These are phyloP conservation scores for Cladopsammia gracilis DNA, from an alignment of 64 coral and sea anemone genomes.

Conservation along the genomic window DNA sequence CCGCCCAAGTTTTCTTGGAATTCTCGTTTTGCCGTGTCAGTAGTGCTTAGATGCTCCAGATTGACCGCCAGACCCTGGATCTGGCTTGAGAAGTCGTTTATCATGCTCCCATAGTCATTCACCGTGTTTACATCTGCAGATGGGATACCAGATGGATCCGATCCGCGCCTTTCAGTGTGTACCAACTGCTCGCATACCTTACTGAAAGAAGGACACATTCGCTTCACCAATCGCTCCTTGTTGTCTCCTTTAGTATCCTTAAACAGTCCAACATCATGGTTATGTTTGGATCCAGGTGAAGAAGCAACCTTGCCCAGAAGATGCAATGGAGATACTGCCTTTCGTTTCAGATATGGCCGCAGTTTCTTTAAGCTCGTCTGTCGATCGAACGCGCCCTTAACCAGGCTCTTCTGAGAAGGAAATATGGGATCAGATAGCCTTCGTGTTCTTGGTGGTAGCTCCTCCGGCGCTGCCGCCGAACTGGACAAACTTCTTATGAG, in stretches of 20 bases:
- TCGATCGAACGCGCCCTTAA: neutral
- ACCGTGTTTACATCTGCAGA: neutral
- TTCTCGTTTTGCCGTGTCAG: neutral
- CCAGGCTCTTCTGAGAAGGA: neutral
- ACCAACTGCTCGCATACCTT: neutral
- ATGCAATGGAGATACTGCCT: conserved; percentile 21
- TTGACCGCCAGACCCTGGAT: neutral
- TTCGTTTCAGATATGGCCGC: neutral
- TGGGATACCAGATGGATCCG: neutral
- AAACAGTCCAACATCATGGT: neutral
- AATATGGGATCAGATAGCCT: conserved; percentile 13
- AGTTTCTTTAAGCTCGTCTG: conserved; percentile 24
- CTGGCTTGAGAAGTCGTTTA: conserved; percentile 22
- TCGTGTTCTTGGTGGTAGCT: neutral
- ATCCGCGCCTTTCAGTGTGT: neutral
- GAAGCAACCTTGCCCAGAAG: conserved; percentile 6
- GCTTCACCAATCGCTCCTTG: neutral
- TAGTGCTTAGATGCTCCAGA: neutral
- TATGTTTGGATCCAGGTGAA: neutral
- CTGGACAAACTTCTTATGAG: conserved; percentile 20
- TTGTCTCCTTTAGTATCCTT: neutral
- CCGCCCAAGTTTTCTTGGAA: neutral
- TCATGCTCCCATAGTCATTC: neutral
- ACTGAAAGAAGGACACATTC: conserved; percentile 9
- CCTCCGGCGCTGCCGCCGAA: neutral